Evolutionary conservation across 1,140 invertebrate species (phyloP), one percentile per base, ranked within the genome.

Genomic region (Adoxophyes honmai): DNA sequence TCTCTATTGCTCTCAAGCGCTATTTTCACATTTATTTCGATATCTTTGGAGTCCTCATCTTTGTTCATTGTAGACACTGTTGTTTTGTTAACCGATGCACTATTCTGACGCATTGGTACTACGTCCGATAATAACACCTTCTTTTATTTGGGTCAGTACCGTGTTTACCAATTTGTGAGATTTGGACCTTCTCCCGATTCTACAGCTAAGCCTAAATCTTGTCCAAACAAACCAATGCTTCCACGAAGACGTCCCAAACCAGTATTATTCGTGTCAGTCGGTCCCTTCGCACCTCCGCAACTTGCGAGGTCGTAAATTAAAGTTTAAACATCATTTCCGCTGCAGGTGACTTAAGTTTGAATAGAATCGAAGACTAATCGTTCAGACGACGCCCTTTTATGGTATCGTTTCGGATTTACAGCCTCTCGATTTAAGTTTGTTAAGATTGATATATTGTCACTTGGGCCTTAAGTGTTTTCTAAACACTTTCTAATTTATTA

Each of bases 371-470:
- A 48, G 18, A 21, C 18, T 48, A 21, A 48, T 48, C 28, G 42
- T 18, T 48, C 42, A 48, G 21, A 28, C 16, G 18, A 21, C 28
- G 42, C 42, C 42, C 42, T 48, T 48, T 48, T 21, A 48, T 21
- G 21, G 42, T 16, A 48, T 18, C 21, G 21, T 16, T 28, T 4
- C 16, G 11, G 16, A 48, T 48, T 48, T 48, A 48, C 21, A 21
- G 42, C 18, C 42, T 48, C 28, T 48, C 42, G 10, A 21, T 11
- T 48, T 28, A 48, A 48, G 42, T 18, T 16, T 9, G 21, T 48
- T 48, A 48, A 16, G 42, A 48, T 48, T 21, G 42, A 48, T 48
- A 48, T 48, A 48, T 48, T 48, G 42, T 48, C 42, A 48, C 42
- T 18, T 48, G 16, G 16, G 42, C 21, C 16, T 21, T 48, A 48